phyloP scores from a whole-genome alignment of 2,113 vertebrate species.

The Arothron firmamentum region DNA sequence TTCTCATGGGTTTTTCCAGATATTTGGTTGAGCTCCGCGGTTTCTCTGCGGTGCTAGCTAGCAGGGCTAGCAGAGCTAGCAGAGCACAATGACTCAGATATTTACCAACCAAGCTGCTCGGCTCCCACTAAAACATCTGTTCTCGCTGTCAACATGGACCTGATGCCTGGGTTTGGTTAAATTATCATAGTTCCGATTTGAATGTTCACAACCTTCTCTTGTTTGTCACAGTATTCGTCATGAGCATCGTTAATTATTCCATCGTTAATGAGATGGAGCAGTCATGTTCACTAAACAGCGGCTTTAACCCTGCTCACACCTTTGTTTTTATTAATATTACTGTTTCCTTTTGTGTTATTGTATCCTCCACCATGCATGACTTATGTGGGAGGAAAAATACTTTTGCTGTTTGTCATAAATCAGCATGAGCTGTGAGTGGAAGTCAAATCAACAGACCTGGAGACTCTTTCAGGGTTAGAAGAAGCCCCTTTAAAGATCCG shows the following conservation, averaged over 20 bases:
- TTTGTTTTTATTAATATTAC: too few species aligned
- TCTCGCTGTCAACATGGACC: neutral
- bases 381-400: too few species aligned
- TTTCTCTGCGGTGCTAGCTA: conserved; percentile 18
- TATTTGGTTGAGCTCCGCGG: neutral
- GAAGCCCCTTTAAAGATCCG: too few species aligned
- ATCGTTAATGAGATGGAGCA: too few species aligned
- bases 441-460: neutral
- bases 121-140: neutral
- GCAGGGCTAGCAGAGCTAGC: too few species aligned
- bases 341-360: too few species aligned
- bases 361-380: too few species aligned
- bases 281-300: neutral
- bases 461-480: neutral
- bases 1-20: neutral
- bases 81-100: conserved; percentile 71
- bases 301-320: neutral
- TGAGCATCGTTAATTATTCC: too few species aligned
- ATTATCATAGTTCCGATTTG: neutral
- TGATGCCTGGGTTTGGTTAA: neutral
- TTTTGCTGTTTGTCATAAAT: too few species aligned
- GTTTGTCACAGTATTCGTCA: too few species aligned
- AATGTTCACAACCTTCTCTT: neutral
- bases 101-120: conserved; percentile 1
- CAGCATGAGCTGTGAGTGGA: neutral